Evolutionary conservation across 2,888 invertebrate species (phyloP), one percentile per base, ranked within the genome.

Genomic region (Myathropa florea): DNA sequence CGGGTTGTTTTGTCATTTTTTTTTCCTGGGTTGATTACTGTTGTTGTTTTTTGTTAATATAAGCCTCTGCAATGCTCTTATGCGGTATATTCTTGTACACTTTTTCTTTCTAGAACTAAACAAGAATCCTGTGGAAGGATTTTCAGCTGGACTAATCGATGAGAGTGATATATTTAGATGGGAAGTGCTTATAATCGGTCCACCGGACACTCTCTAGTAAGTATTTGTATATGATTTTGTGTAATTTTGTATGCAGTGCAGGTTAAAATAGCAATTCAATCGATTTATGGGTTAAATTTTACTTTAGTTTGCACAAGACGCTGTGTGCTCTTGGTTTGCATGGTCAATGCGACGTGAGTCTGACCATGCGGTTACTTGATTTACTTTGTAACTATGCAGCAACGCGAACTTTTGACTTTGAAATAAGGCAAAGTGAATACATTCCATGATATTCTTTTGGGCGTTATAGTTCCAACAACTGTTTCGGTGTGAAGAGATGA

Each of bases 181-280:
- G 99, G 99, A 99, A 95, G 99, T 99, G 90, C 96, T 99, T 91
- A 99, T 99, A 93, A 99, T 99, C 94, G 99, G 99, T 91, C 99
- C 99, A 93, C 98, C 99, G 93, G 99, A 99, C 94, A 99, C 99
- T 89, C 94, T 98, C 91, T 99, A 98, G 98, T 99, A 95, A 96
- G 98, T 96, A 93, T 95, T 92, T 71, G 12, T 67, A 21, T 3
- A 59, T 65, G 21, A 53, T 36, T 36, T 14, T 14, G 12, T 67
- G 57, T 63, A 67, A 61, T 55, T 39, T 55, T 60, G n/a, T 30
- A 33, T 33, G 7, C 36, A 39, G n/a, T 65, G 55, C 14, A 55
- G 70, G 57, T 64, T 12, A 55, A 61, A 12, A 55, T 46, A 9
- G 12, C 39, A 64, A 53, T 30, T 46, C 4, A 75, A 75, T 65